A percentile compares a stretch with the other conserved stretches of the same genome.
phyloP scores from a whole-genome alignment of 2,888 invertebrate species.

The Andrena flavipes region DNA sequence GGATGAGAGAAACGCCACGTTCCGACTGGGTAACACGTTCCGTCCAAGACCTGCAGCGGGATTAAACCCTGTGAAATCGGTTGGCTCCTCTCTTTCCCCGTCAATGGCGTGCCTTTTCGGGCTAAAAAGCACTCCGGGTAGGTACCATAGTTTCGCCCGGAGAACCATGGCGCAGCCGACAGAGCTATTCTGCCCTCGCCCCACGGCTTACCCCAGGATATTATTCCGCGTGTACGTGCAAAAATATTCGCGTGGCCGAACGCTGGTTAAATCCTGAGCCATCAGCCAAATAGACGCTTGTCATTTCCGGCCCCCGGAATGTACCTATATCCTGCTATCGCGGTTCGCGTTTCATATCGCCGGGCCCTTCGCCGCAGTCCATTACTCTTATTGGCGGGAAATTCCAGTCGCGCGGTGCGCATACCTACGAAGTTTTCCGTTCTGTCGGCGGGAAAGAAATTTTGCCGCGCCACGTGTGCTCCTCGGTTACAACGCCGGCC shows the following conservation, averaged over 20 bases:
- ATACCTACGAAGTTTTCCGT: slow-evolving; percentile 29
- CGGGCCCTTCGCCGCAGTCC: slow-evolving; percentile 53
- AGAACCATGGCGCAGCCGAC: slow-evolving; percentile 38
- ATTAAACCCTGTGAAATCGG: slow-evolving; percentile 59
- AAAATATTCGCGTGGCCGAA: slow-evolving; percentile 64
- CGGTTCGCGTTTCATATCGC: slow-evolving; percentile 43
- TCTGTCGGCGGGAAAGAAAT: background rate
- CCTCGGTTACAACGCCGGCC: too few species aligned
- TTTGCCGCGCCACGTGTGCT: background rate
- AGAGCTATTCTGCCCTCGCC: slow-evolving; percentile 30
- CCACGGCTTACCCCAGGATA: slow-evolving; percentile 59
- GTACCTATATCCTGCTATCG: background rate
- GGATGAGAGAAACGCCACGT: background rate
- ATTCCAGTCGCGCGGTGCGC: slow-evolving; percentile 42
- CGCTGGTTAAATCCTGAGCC: slow-evolving; percentile 58
- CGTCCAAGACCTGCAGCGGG: slow-evolving; percentile 38
- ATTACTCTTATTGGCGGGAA: slow-evolving; percentile 71
- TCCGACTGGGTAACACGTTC: slow-evolving; percentile 1
- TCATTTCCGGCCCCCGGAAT: slow-evolving; percentile 41
- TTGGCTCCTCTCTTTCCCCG: background rate
- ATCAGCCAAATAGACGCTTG: slow-evolving; percentile 71
- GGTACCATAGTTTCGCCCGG: slow-evolving; percentile 21
- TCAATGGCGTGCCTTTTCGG: slow-evolving; percentile 42
- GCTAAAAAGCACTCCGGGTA: slow-evolving; percentile 14
- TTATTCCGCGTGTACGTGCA: slow-evolving; percentile 63